A percentile compares a stretch with the other conserved stretches of the same genome.
Conservation (phyloP, 2,797 vertebrate species). For the Ammospiza maritima region DNA sequence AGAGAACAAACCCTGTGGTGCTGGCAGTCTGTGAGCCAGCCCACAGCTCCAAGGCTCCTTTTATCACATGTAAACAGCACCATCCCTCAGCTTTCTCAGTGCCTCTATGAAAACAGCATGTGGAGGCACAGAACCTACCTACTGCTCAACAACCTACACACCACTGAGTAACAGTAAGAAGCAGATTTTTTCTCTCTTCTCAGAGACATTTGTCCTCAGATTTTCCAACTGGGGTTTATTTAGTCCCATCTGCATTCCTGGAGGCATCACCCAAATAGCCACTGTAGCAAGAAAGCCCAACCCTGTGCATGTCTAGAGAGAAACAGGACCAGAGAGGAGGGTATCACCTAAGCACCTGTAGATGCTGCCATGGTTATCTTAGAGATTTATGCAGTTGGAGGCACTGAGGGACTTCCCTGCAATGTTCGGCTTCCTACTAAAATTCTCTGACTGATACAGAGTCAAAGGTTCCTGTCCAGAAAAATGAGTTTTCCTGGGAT, state of each 20-base stretch:
- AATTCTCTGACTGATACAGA: not conserved
- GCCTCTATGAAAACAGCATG: conserved; percentile 41
- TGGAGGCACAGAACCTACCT: conserved; percentile 36
- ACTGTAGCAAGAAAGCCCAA: not conserved
- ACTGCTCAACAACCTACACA: conserved; percentile 45
- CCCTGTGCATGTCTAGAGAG: not conserved
- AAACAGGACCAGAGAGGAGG: not conserved
- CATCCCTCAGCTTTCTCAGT: conserved; percentile 37
- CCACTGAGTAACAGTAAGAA: conserved; percentile 12
- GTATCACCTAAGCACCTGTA: fast-evolving
- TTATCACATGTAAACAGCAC: conserved; percentile 31
- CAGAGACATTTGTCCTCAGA: not conserved
- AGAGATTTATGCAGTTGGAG: not conserved
- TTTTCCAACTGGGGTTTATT: not conserved
- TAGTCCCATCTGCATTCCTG: not conserved
- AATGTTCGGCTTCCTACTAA: not conserved
- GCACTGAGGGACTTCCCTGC: not conserved
- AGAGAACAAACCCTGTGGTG: not conserved
- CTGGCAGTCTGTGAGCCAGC: conserved; percentile 36
- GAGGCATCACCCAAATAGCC: not conserved
- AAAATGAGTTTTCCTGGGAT: not conserved
- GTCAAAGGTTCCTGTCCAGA: not conserved
- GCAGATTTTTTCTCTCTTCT: not conserved
- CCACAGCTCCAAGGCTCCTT: conserved; percentile 31
- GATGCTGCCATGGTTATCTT: not conserved